Conservation (phyloP, 2,888 invertebrate genomes). For the Dioctria rufipes region DNA sequence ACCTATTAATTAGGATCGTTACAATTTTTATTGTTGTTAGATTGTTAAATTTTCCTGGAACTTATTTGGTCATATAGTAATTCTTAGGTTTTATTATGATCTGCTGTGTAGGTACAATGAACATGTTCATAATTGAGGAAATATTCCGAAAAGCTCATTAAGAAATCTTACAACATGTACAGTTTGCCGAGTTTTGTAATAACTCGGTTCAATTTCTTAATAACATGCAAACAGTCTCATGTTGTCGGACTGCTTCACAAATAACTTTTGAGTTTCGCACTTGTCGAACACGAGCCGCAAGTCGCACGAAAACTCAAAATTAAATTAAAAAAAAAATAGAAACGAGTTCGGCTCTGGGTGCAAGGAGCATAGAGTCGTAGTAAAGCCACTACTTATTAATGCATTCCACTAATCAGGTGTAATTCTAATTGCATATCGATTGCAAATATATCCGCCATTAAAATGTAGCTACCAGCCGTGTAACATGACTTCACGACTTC, state of each 20-base stretch:
- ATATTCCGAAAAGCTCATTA: not conserved
- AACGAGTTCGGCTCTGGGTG: constrained; percentile 2
- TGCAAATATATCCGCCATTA: constrained; percentile 9
- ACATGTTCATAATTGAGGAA: not conserved
- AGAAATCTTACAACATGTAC: constrained; percentile 4
- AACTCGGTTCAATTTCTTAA: constrained; percentile 2
- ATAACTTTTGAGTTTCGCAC: constrained; percentile 36
- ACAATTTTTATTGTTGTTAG: no score
- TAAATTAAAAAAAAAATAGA: not conserved
- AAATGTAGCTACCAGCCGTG: constrained; percentile 12
- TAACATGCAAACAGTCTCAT: not conserved
- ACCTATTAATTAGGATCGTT: no score
- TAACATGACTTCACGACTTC: constrained; percentile 17
- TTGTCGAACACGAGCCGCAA: constrained; percentile 10
- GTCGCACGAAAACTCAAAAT: not conserved
- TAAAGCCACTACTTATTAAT: not conserved
- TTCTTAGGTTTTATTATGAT: no score
- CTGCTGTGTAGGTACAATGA: no score
- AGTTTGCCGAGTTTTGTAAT: constrained; percentile 16
- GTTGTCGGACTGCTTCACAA: not conserved
- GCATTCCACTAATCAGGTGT: constrained; percentile 47
- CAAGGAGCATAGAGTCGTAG: constrained; percentile 1
- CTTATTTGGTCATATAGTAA: no score
- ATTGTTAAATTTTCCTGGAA: no score
- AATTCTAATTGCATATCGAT: constrained; percentile 50